A percentile compares a stretch with the other conserved stretches of the same genome.
These are phyloP conservation scores for Drepana falcataria DNA, from an alignment of 2,888 invertebrate species.

Conservation along the genomic window DNA sequence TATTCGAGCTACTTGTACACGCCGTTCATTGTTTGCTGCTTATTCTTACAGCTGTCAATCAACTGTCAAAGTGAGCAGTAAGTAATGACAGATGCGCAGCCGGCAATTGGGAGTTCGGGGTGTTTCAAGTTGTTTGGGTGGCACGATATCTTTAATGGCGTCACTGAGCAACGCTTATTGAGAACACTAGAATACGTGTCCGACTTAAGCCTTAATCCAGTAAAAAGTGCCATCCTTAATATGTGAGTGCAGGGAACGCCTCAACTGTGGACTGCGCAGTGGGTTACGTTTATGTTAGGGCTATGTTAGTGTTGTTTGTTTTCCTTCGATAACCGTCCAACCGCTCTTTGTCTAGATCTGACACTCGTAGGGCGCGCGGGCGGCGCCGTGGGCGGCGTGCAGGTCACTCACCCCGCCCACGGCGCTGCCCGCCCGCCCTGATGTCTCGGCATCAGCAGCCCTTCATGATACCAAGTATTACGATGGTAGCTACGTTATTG, in stretches of 20 bases:
- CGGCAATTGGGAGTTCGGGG: neutral
- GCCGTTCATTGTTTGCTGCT: neutral
- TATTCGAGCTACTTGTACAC: neutral
- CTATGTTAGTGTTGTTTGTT: slow-evolving; percentile 27
- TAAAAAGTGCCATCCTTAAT: neutral
- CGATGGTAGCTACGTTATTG: slow-evolving; percentile 50
- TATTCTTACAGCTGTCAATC: neutral
- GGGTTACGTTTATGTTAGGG: slow-evolving; percentile 13
- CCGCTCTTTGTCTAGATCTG: slow-evolving; percentile 55
- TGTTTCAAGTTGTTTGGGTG: too few species aligned
- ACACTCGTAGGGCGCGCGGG: slow-evolving; percentile 4
- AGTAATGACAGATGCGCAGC: neutral
- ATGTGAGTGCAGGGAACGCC: neutral
- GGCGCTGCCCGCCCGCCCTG: neutral
- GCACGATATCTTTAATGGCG: too few species aligned
- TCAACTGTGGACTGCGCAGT: slow-evolving; percentile 8
- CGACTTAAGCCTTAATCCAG: too few species aligned
- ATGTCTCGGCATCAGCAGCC: neutral
- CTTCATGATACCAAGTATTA: slow-evolving; percentile 29
- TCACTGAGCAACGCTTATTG: too few species aligned
- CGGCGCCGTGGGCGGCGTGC: neutral
- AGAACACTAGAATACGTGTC: too few species aligned
- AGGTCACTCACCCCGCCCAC: neutral
- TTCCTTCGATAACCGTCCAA: slow-evolving; percentile 63
- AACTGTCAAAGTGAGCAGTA: neutral